Evolutionary conservation across 2,888 invertebrate genomes (phyloP).

Genomic region (Anagyrus pseudococci): DNA sequence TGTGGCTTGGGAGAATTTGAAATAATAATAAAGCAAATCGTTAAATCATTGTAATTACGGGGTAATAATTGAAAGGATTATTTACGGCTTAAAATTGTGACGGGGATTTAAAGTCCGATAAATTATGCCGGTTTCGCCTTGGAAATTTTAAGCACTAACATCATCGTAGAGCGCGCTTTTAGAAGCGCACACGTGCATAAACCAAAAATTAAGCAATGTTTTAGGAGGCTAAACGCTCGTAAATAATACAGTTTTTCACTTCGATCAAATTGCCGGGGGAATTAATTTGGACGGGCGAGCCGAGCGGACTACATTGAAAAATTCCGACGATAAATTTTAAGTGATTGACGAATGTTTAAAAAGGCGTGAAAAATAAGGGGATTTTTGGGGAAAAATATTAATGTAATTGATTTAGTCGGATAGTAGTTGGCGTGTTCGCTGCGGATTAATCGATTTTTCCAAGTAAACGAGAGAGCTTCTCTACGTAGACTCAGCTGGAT

Average conservation of each 20-base stretch:
- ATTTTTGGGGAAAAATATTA: neutral
- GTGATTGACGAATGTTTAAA: neutral
- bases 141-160: too few relatives aligned
- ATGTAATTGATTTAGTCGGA: conserved; percentile 8
- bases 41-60: neutral
- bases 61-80: neutral
- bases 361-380: neutral
- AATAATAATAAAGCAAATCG: neutral
- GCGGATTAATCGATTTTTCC: conserved; percentile 25
- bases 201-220: too few relatives aligned
- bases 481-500: conserved; percentile 10
- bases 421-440: neutral
- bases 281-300: neutral
- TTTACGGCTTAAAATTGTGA: neutral
- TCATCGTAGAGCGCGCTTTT: too few relatives aligned
- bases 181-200: too few relatives aligned
- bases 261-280: neutral
- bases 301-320: neutral
- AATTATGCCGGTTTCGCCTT: too few relatives aligned
- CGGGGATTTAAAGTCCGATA: neutral
- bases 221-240: neutral
- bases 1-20: neutral
- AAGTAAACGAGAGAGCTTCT: neutral
- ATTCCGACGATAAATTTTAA: neutral
- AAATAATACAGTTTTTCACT: neutral